Evolutionary conservation across 2,113 vertebrate species (phyloP), one percentile per base, ranked within the genome.

Genomic region (Echinops telfairi): DNA sequence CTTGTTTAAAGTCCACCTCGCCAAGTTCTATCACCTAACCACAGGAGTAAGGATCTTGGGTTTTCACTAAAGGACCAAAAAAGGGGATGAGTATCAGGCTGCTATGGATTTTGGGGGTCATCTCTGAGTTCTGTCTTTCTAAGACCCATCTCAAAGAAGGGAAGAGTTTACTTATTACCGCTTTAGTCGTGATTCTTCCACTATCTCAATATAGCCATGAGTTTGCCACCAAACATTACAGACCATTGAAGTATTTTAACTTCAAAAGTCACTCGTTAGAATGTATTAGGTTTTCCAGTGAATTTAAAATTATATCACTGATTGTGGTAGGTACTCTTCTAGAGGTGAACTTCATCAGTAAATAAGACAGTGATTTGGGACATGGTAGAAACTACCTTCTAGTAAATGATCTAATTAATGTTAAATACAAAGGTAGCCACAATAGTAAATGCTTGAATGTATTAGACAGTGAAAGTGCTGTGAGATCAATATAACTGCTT

Each of bases 251-350:
- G 6, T 76, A 38, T 64, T 88, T 12, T 6, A 81, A 77, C 76
- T 53, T 77, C 57, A 82, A 89, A 68, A 83, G 82, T n/a, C 43
- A 78, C 0, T 31, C n/a, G 80, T 91, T 57, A 80, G 66, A 92
- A 76, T 76, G 12, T 71, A 83, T 76, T 75, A 66, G 38, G 19
- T 70, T 58, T 86, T 43, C 23, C 4, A 77, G 36, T 75, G 1
- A 83, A 80, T 70, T 91, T 27, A 31, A 86, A 92, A 88, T 47
- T 57, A 62, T 64, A 68, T 2, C 10, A 12, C 43, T 81, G 80
- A 15, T 70, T 38, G 10, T 70, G 29, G 36, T 75, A 84, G 43
- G 2, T 19, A 29, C 2, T 84, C 36, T 40, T 84, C 33, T 62
- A 73, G 62, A 78, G 31, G 71, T 70, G 8, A 40, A 58, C 27